Evolutionary conservation across 37 sponge, comb jelly and placozoan genomes (phyloP).

Genomic region (Amphimedon queenslandica): DNA sequence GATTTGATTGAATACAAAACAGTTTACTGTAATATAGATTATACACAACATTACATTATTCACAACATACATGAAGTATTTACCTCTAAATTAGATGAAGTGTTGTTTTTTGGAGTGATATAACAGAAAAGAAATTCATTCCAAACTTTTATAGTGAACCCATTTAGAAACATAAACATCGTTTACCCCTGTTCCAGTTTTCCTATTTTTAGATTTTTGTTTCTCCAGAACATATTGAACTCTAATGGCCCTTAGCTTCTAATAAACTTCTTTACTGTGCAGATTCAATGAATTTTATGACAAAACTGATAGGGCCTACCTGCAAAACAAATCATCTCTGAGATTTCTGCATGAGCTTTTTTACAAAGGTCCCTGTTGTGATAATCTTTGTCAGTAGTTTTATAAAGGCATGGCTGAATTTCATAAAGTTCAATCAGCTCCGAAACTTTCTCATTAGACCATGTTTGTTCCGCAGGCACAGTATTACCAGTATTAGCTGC

Average conservation of each 20-base stretch:
- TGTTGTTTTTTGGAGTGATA: background rate
- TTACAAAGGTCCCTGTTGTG: background rate
- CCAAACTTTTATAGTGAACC: background rate
- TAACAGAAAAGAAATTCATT: background rate
- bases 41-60: too few species aligned
- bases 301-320: background rate
- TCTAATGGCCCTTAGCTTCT: too few species aligned
- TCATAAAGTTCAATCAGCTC: background rate
- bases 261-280: too few species aligned
- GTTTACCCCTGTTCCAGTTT: background rate
- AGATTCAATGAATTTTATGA: too few species aligned
- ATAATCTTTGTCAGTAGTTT: background rate
- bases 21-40: too few species aligned
- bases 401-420: background rate
- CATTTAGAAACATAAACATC: constrained; percentile 3
- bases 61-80: too few species aligned
- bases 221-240: too few species aligned
- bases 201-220: too few species aligned
- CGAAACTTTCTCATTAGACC: background rate
- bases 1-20: constrained; percentile 4
- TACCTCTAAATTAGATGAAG: background rate
- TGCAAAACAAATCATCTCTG: background rate
- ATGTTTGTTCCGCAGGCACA: too few species aligned
- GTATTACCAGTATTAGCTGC: background rate
- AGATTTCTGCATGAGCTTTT: constrained; percentile 2